Conservation (phyloP, 2,797 vertebrate genomes). For the Rhincodon typus region DNA sequence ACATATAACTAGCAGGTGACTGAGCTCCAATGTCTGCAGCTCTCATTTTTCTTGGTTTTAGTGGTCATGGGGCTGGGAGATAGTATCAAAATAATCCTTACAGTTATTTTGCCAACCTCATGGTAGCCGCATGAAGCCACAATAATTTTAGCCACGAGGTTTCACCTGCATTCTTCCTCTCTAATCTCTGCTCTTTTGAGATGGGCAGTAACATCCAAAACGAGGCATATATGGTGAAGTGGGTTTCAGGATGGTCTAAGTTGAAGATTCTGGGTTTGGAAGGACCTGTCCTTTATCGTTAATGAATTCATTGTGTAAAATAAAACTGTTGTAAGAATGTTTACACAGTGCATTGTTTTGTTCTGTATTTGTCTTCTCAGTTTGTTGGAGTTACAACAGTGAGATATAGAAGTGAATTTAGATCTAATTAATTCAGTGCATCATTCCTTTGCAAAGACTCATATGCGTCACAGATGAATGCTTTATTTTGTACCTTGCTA, state of each 20-base stretch:
- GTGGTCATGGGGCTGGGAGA: background rate
- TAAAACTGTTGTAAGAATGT: no score
- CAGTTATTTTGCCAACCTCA: background rate
- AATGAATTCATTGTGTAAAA: background rate
- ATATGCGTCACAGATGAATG: background rate
- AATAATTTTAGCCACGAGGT: background rate
- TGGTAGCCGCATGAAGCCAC: background rate
- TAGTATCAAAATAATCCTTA: background rate
- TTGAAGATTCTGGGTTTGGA: background rate
- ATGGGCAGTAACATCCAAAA: background rate
- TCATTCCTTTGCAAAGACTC: background rate
- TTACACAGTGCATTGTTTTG: background rate
- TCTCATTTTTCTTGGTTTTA: background rate
- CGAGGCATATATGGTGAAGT: background rate
- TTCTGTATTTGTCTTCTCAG: background rate
- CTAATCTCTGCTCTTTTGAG: background rate
- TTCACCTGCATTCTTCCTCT: background rate
- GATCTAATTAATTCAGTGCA: background rate
- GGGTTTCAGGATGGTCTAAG: background rate
- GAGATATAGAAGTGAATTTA: background rate
- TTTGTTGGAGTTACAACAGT: background rate
- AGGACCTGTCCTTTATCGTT: background rate
- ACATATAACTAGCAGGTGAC: background rate
- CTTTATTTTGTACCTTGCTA: background rate
- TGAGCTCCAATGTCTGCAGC: background rate